phyloP scores from a whole-genome alignment of 2,888 invertebrate species.

The Litoditis marina region DNA sequence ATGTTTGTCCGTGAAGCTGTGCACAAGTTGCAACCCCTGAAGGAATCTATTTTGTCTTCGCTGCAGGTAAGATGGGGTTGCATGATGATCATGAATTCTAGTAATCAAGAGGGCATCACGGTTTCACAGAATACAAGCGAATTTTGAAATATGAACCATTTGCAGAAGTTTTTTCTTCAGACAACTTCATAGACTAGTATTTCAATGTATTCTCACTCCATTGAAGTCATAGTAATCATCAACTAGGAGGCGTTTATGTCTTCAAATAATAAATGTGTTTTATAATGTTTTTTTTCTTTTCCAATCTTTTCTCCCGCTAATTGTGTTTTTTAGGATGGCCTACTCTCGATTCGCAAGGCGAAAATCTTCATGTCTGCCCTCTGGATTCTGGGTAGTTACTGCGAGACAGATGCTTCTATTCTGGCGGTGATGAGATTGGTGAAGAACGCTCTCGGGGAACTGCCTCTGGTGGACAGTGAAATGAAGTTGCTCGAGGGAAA shows the following conservation, averaged over 20 bases:
- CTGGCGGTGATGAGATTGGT: slow-evolving; percentile 50
- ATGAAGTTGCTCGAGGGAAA: slow-evolving; percentile 73
- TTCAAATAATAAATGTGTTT: no score
- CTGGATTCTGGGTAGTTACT: slow-evolving; percentile 97
- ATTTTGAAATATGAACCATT: no score
- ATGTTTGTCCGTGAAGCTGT: slow-evolving; percentile 94
- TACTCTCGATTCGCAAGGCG: slow-evolving; percentile 82
- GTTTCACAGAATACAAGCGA: no score
- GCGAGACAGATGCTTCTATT: slow-evolving; percentile 70
- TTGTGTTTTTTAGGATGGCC: slow-evolving; percentile 72
- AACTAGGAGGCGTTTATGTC: no score
- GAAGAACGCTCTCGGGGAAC: slow-evolving; percentile 62
- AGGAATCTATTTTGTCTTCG: slow-evolving; percentile 73
- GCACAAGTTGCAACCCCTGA: slow-evolving; percentile 79
- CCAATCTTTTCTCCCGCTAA: no score
- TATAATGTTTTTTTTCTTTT: no score
- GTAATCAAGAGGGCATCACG: no score
- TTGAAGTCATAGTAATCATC: background rate
- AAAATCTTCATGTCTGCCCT: slow-evolving; percentile 88
- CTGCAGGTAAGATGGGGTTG: slow-evolving; percentile 39
- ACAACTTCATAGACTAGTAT: no score
- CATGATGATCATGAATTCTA: background rate
- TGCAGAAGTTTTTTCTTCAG: no score
- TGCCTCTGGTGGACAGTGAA: slow-evolving; percentile 70
- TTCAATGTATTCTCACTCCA: no score